A percentile compares a stretch with the other conserved stretches of the same genome.
These are phyloP conservation scores for Hafferia zeledoni DNA, from an alignment of 2,797 vertebrate genomes.

Conservation along the genomic window DNA sequence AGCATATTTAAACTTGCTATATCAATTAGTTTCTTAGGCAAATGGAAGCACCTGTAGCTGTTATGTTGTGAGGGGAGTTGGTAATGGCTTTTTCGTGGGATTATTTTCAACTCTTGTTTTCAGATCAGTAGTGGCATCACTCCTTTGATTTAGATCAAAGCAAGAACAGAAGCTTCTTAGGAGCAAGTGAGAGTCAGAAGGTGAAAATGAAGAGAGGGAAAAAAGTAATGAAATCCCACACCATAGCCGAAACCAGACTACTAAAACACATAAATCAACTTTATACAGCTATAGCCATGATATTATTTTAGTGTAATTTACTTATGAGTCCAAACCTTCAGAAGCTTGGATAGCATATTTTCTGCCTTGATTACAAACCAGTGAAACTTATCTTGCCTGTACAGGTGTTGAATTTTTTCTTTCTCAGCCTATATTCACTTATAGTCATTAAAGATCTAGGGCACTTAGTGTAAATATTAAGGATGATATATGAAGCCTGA, in stretches of 20 bases:
- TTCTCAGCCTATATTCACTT: not conserved
- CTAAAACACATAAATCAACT: not conserved
- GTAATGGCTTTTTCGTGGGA: not conserved
- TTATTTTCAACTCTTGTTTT: constrained; percentile 2
- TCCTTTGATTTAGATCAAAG: constrained; percentile 56
- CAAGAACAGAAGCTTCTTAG: constrained; percentile 2
- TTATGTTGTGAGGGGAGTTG: not conserved
- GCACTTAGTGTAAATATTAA: constrained; percentile 23
- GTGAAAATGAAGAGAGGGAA: not conserved
- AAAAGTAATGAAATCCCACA: not conserved
- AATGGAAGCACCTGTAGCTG: not conserved
- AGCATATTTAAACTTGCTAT: not conserved
- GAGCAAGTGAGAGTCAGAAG: constrained; percentile 10
- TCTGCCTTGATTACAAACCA: constrained; percentile 4
- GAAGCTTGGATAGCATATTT: not conserved
- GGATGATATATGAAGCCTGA: constrained; percentile 22
- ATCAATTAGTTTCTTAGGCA: not conserved
- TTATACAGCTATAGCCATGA: not conserved
- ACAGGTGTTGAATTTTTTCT: not conserved
- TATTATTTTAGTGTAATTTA: constrained; percentile 2
- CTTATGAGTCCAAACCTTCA: not conserved
- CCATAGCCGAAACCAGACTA: not conserved
- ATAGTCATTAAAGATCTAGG: not conserved
- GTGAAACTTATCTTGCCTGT: not conserved
- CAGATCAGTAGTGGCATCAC: not conserved